A percentile compares a stretch with the other conserved stretches of the same genome.
Conservation (phyloP, 2,113 vertebrate genomes). For the Otocyon megalotis region DNA sequence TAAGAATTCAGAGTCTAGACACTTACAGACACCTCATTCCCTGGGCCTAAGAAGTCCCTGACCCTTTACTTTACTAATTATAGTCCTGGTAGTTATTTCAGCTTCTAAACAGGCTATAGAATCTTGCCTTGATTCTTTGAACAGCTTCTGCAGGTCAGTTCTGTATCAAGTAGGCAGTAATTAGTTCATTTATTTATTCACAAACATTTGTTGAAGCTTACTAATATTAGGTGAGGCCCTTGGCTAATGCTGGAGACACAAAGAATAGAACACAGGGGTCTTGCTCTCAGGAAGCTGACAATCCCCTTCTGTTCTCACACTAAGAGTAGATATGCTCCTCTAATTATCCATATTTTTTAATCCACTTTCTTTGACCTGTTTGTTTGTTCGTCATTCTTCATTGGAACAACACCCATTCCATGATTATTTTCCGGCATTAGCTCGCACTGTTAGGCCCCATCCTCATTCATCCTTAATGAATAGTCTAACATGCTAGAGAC, state of each 20-base stretch:
- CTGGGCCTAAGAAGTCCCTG: background rate
- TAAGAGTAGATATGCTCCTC: background rate
- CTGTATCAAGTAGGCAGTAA: background rate
- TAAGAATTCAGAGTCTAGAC: conserved; percentile 3
- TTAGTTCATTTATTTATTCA: background rate
- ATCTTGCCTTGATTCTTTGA: conserved; percentile 12
- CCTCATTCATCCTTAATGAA: background rate
- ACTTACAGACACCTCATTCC: background rate
- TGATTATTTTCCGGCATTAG: background rate
- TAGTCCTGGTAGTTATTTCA: background rate
- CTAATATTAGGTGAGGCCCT: background rate
- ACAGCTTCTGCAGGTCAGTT: conserved; percentile 14
- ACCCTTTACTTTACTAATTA: background rate
- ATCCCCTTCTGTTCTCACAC: background rate
- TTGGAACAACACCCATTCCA: background rate
- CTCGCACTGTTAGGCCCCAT: background rate
- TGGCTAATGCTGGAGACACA: background rate
- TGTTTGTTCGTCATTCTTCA: background rate
- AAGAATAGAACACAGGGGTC: background rate
- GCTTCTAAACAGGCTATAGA: background rate
- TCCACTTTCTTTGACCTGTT: background rate
- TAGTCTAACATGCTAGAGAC: background rate
- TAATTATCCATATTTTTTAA: background rate
- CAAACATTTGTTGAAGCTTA: conserved; percentile 1
- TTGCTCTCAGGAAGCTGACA: background rate